Evolutionary conservation across 1,140 invertebrate species (phyloP), one percentile per base, ranked within the genome.

Genomic region (Mizuhopecten yessoensis): DNA sequence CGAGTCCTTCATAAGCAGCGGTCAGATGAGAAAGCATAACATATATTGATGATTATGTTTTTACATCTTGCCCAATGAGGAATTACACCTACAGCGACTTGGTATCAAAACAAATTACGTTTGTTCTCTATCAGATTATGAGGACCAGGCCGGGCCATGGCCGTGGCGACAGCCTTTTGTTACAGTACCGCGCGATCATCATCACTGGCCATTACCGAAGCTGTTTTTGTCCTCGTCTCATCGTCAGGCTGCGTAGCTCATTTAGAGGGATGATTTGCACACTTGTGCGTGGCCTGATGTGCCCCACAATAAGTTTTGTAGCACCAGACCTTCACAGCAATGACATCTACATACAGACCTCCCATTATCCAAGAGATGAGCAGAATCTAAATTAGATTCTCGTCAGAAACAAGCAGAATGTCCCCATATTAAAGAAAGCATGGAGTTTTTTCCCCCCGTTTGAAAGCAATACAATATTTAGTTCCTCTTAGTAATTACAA

Each of bases 31-130:
- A 29, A 75, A 75, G 57, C 57, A 75, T 75, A 75, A 75, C 57
- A 75, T 75, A 75, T 75, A 23, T n/a, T 3, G 57, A 39, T 93
- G 91, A 93, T 93, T 91, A 87, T 86, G 90, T 93, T 93, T 91
- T 89, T 89, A 88, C 87, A 90, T 93, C 90, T 86, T 89, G n/a
- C 89, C 90, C 87, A 93, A 88, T 88, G 90, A 91, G 92, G 87
- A 91, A 93, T 93, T 93, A 93, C 91, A 91, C 90, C 89, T 90
- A 89, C 91, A 91, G 91, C 90, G 91, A 90, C 87, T 88, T 88
- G 87, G 87, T 91, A 93, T 93, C 92, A 91, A 87, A 91, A 91
- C 92, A 89, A 89, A 93, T 91, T 93, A 90, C 39, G 75, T 87
- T 93, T 90, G 45, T 75, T 75, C 57, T 75, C 57, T 75, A 75